Evolutionary conservation across 2,888 invertebrate genomes (phyloP).

Genomic region (Lacanobia oleracea): DNA sequence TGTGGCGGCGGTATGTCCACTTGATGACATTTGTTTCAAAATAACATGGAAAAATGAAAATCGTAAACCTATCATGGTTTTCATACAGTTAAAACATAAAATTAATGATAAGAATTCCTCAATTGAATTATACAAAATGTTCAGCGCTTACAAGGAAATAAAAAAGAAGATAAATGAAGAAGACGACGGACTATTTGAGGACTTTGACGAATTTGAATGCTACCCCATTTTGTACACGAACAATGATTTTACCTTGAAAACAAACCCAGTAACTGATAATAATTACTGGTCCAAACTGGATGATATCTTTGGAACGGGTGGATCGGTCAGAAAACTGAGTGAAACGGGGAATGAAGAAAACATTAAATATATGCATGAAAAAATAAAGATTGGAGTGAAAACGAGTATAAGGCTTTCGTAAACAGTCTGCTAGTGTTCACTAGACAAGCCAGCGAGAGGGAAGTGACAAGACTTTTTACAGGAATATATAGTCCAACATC

Average conservation of each 20-base stretch:
- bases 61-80: background rate
- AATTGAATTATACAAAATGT: background rate
- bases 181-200: background rate
- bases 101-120: background rate
- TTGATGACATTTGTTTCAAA: background rate
- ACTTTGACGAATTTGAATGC: background rate
- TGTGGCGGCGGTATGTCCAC: background rate
- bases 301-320: background rate
- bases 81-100: background rate
- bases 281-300: background rate
- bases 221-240: background rate
- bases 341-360: background rate
- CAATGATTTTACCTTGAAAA: background rate
- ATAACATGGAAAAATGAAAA: background rate
- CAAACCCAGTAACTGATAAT: background rate
- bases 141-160: background rate
- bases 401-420: background rate
- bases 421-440: slow-evolving; percentile 1
- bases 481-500: background rate
- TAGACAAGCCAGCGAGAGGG: background rate
- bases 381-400: background rate
- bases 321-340: background rate
- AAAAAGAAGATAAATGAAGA: background rate
- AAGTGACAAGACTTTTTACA: background rate
- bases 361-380: too few relatives aligned